Evolutionary conservation across 2,113 vertebrate species (phyloP).

Genomic region (Athene cunicularia): DNA sequence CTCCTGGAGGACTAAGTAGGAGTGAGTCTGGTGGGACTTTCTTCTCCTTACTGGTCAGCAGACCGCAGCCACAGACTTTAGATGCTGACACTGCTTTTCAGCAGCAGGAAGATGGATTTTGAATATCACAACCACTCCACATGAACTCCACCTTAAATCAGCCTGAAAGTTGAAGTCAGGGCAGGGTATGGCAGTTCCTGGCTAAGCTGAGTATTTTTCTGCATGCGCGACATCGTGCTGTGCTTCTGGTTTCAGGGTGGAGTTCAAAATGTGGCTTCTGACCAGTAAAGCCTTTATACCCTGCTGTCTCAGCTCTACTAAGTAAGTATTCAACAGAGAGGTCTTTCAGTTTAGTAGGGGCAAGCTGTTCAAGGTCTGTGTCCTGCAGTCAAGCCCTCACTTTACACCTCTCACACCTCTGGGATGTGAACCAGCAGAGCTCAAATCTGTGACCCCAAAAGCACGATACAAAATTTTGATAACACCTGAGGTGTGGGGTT

Average conservation of each 20-base stretch:
- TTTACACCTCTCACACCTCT: background rate
- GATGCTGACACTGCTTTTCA: background rate
- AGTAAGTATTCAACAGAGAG: background rate
- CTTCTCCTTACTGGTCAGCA: background rate
- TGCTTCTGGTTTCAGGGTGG: constrained; percentile 36
- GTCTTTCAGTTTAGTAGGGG: background rate
- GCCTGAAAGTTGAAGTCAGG: background rate
- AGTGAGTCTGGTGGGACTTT: background rate
- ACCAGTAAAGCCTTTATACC: background rate
- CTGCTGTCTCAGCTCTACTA: background rate
- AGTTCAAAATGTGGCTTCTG: background rate
- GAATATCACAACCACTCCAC: background rate
- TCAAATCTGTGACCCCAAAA: background rate
- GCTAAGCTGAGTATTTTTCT: constrained; percentile 1
- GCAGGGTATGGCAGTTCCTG: background rate
- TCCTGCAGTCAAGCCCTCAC: background rate
- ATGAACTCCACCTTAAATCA: constrained; percentile 20
- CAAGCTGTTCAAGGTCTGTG: background rate
- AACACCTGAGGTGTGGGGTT: background rate
- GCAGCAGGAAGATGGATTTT: background rate
- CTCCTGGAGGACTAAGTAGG: background rate
- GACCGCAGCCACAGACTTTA: background rate
- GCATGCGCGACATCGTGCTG: background rate
- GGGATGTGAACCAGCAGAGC: background rate
- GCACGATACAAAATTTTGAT: background rate